phyloP scores from a whole-genome alignment of 2,888 invertebrate genomes.

The Deroplatys truncata region DNA sequence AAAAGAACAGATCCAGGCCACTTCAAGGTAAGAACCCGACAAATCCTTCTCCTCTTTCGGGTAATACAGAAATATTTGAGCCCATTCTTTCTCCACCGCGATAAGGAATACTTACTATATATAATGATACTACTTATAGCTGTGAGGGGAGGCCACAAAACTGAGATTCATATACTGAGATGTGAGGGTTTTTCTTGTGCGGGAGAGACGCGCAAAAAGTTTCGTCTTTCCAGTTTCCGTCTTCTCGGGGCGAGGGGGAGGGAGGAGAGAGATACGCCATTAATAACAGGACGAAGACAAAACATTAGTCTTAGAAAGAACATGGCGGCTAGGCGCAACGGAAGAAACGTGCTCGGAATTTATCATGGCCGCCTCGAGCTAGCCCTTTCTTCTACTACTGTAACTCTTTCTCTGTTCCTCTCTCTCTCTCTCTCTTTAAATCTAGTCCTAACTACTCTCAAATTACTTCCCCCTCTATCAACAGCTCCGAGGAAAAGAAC shows the following conservation, averaged over 20 bases:
- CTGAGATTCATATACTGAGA: neutral
- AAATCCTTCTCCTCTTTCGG: neutral
- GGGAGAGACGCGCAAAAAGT: neutral
- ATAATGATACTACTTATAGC: neutral
- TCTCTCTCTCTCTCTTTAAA: neutral
- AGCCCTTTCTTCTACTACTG: neutral
- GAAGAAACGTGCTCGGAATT: constrained; percentile 4
- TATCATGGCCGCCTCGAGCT: neutral
- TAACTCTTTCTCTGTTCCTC: neutral
- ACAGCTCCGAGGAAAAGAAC: neutral
- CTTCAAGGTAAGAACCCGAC: neutral
- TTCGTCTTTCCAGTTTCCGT: neutral
- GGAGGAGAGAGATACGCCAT: neutral
- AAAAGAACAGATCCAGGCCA: neutral
- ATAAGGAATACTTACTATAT: neutral
- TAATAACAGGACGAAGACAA: constrained; percentile 11
- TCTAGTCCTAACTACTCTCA: neutral
- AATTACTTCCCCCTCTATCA: neutral
- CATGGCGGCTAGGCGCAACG: constrained; percentile 7
- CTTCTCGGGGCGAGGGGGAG: neutral
- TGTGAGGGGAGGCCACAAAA: neutral
- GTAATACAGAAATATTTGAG: neutral
- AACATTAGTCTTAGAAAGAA: constrained; percentile 8
- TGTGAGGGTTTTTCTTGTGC: too few species aligned
- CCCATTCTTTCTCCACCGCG: neutral